phyloP scores from a whole-genome alignment of 2,113 vertebrate genomes.

The Alexandromys fortis region DNA sequence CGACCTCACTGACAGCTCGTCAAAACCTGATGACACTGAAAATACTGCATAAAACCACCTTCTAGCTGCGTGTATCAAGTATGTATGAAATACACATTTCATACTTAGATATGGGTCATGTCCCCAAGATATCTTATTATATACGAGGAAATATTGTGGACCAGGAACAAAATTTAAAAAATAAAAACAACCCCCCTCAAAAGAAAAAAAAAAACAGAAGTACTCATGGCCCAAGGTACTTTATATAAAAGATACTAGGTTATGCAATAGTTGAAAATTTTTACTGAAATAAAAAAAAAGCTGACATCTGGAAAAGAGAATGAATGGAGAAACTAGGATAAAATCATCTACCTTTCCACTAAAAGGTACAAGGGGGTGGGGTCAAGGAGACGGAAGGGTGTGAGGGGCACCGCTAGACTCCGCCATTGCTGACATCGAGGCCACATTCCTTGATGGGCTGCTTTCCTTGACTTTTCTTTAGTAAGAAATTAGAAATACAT shows the following conservation, averaged over 20 bases:
- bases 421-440: too few relatives aligned
- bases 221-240: not conserved
- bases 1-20: not conserved
- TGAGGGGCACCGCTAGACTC: accelerated
- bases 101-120: not conserved
- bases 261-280: not conserved
- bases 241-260: not conserved
- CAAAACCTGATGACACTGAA: not conserved
- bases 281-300: not conserved
- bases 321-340: not conserved
- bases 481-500: not conserved
- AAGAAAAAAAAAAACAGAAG: not conserved
- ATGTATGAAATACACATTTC: not conserved
- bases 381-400: too few relatives aligned
- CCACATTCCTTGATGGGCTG: not conserved
- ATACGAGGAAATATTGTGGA: not conserved
- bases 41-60: not conserved
- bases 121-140: not conserved
- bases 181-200: not conserved
- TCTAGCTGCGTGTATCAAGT: not conserved
- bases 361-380: not conserved
- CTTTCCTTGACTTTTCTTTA: not conserved
- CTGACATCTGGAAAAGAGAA: not conserved
- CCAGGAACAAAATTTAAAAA: not conserved
- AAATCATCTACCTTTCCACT: not conserved